phyloP scores from a whole-genome alignment of 2,113 vertebrate species.

The Clarias macrocephalus region DNA sequence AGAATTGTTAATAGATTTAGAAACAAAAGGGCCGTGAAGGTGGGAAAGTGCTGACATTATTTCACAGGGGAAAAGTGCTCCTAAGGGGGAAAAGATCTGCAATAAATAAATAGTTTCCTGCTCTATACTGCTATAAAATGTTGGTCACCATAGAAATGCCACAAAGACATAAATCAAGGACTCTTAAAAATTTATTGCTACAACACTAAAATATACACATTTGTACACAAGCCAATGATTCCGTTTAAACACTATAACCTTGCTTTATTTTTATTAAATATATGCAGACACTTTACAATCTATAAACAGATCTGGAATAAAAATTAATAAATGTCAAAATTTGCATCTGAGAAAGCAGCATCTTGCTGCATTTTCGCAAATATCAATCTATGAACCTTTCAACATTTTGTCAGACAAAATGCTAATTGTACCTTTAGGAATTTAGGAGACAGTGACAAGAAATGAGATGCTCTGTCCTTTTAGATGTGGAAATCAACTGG shows the following conservation, averaged over 20 bases:
- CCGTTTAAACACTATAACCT: slow-evolving; percentile 99
- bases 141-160: slow-evolving; percentile 96
- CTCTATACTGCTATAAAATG: slow-evolving; percentile 93
- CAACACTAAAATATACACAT: slow-evolving; percentile 98
- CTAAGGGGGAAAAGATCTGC: slow-evolving; percentile 80
- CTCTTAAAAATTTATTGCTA: slow-evolving; percentile 98
- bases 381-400: slow-evolving; percentile 99
- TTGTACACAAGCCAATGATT: slow-evolving; percentile 94
- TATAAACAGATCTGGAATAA: slow-evolving; percentile 99
- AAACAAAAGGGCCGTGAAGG: slow-evolving; percentile 99
- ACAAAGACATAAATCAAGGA: slow-evolving; percentile 97
- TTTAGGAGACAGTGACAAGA: slow-evolving; percentile 99
- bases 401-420: slow-evolving; percentile 99
- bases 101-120: slow-evolving; percentile 95
- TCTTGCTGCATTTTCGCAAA: slow-evolving; percentile 97
- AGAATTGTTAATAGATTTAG: slow-evolving; percentile 99
- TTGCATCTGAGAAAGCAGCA: slow-evolving; percentile 92
- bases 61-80: slow-evolving; percentile 94
- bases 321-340: slow-evolving; percentile 99
- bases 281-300: slow-evolving; percentile 99
- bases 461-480: slow-evolving; percentile 99
- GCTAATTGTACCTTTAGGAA: slow-evolving; percentile 99
- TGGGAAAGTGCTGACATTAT: slow-evolving; percentile 99
- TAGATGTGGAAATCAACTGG: slow-evolving; percentile 90
- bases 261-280: slow-evolving; percentile 97